Evolutionary conservation across 2,113 vertebrate species (phyloP), one percentile per base, ranked within the genome.

Genomic region (Pseudorhombus dupliciocellatus): DNA sequence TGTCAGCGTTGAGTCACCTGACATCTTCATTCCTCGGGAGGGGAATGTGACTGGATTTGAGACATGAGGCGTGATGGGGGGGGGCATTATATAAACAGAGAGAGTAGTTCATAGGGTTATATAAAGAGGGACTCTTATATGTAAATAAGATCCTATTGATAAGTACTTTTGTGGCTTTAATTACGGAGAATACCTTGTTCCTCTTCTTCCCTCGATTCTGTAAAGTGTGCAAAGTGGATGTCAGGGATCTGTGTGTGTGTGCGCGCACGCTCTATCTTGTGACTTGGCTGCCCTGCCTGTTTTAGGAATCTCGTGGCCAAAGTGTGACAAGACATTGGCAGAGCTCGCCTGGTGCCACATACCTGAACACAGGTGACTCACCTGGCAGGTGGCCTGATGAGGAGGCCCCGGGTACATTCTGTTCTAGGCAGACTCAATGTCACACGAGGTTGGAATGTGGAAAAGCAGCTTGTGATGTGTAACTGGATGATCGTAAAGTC

Each of bases 321-420:
- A 67, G 48, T 20, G 25, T 37, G 48, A 34, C 20, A 6, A 28
- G 46, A 18, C 25, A 25, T 12, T 25, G 42, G 24, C 26, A 34
- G 34, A 20, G 24, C 16, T 8, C 21, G 3, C 3, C 50, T 54
- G 46, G 22, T 48, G 66, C 15, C 15, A 72, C 59, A 77, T 73
- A 73, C 64, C 76, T 74, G 58, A 73, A 20, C 66, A 20, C 71
- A 61, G 62, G 34, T 72, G 28, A 66, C 25, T 69, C 34, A 60
- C 22, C 4, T 21, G 3, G 6, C 51, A 4, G 48, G 22, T 34
- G 30, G 71, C 18, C 20, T 46, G 4, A 4, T 37, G 24, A 20
- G 16, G 22, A 37, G 48, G 26, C 62, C 0, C 14, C 37, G 78
- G 46, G 14, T 50, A 50, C 54, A 77, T 64, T 58, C 21, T 37